A percentile compares a stretch with the other conserved stretches of the same genome.
These are phyloP conservation scores for Phylloscopus whistleri DNA, from an alignment of 2,113 vertebrate genomes.

Conservation along the genomic window DNA sequence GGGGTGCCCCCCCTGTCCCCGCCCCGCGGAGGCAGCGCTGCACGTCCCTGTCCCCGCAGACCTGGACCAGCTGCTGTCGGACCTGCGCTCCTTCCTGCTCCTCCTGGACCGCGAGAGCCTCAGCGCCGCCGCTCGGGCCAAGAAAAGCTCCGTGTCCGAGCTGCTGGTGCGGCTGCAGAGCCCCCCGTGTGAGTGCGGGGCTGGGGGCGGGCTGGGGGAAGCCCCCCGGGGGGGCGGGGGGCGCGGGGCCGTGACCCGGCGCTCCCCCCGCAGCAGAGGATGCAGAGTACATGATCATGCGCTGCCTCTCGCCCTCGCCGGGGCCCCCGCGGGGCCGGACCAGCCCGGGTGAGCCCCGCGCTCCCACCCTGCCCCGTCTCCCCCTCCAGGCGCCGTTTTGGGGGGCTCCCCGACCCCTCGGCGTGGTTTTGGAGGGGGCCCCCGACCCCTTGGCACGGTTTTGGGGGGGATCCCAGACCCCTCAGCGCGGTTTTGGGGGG, in stretches of 20 bases:
- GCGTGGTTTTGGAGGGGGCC: too few relatives aligned
- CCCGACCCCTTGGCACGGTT: too few relatives aligned
- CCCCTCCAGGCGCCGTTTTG: accelerated
- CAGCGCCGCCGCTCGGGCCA: constrained; percentile 76
- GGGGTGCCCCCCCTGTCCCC: neutral
- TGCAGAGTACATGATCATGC: constrained; percentile 89
- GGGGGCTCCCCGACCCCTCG: neutral
- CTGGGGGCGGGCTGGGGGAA: neutral
- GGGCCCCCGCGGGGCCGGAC: neutral
- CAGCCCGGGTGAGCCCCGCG: neutral
- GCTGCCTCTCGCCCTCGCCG: constrained; percentile 72
- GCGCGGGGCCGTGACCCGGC: neutral
- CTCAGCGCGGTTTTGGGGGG: too few relatives aligned
- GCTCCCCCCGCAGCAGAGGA: constrained; percentile 72
- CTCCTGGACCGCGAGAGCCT: constrained; percentile 82
- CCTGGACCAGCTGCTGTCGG: constrained; percentile 76
- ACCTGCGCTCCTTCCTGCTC: constrained; percentile 81
- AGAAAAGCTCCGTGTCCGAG: constrained; percentile 79
- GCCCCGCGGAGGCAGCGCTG: accelerated
- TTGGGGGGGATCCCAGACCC: too few relatives aligned
- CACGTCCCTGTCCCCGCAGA: constrained; percentile 28
- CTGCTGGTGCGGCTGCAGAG: constrained; percentile 75
- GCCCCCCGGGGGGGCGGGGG: neutral
- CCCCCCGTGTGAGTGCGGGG: constrained; percentile 34
- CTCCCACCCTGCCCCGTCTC: accelerated